Evolutionary conservation across 2,888 invertebrate genomes (phyloP).

Genomic region (Lapara coniferarum): DNA sequence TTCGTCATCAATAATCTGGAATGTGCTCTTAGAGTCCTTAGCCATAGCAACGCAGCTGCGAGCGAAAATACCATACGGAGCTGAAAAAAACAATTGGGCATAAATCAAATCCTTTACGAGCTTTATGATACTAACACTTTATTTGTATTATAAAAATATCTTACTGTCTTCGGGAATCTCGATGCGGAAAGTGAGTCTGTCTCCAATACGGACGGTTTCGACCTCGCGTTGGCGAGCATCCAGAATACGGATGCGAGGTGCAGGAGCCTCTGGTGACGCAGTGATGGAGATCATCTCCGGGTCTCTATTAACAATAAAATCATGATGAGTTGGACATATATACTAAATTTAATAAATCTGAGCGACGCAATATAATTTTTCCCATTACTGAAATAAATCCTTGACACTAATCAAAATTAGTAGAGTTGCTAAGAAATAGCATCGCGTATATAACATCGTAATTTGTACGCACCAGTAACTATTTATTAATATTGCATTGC

Average conservation of each 20-base stretch:
- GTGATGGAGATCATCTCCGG: constrained; percentile 98
- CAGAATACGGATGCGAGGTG: constrained; percentile 95
- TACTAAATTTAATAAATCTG: no score
- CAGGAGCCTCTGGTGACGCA: constrained; percentile 96
- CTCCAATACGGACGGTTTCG: constrained; percentile 96
- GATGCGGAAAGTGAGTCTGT: constrained; percentile 96
- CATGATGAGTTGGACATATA: no score
- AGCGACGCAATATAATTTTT: no score
- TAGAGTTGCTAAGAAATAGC: no score
- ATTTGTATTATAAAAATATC: constrained; percentile 50
- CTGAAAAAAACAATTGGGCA: constrained; percentile 75
- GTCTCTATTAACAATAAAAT: constrained; percentile 84
- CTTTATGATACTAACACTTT: constrained; percentile 17
- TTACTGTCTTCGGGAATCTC: constrained; percentile 98
- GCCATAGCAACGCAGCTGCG: constrained; percentile 98
- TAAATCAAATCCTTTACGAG: constrained; percentile 25
- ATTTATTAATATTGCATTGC: constrained; percentile 32
- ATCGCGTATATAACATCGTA: constrained; percentile 31
- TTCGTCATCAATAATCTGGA: constrained; percentile 97
- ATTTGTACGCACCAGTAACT: no score
- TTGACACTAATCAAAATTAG: no score
- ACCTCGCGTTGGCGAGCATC: constrained; percentile 94
- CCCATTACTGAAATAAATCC: no score
- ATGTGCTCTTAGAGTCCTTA: constrained; percentile 97
- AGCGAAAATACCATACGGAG: constrained; percentile 97